Conservation (phyloP, 2,888 invertebrate species). For the Dilophus febrilis region DNA sequence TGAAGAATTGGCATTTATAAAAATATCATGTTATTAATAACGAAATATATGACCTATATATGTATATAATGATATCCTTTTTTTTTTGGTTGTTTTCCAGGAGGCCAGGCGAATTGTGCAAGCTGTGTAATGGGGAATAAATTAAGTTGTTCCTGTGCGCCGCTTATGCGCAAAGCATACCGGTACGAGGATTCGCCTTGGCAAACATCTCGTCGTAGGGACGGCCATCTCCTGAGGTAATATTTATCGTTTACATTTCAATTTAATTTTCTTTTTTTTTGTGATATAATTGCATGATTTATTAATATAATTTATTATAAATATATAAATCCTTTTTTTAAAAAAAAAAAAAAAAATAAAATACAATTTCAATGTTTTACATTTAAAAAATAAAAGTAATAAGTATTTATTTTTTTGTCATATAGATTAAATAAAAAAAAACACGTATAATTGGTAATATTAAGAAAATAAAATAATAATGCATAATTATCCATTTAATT, state of each 20-base stretch:
- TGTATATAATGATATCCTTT: not conserved
- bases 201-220: slow-evolving; percentile 71
- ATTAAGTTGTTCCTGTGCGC: slow-evolving; percentile 91
- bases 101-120: slow-evolving; percentile 30
- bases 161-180: slow-evolving; percentile 90
- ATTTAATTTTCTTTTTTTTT: no score
- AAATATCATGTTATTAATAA: no score
- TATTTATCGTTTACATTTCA: slow-evolving; percentile 2
- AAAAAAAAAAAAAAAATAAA: not conserved
- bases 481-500: no score
- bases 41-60: not conserved
- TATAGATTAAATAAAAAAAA: no score
- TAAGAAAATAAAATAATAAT: no score
- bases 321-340: not conserved
- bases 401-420: no score
- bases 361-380: slow-evolving; percentile 1
- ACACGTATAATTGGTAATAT: no score
- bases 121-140: slow-evolving; percentile 87
- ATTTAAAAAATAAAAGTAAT: not conserved
- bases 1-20: no score
- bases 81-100: slow-evolving; percentile 11
- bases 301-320: not conserved
- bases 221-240: slow-evolving; percentile 77
- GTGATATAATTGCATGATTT: no score
- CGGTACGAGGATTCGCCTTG: slow-evolving; percentile 93